Base-by-base conservation (phyloP, 2,113 vertebrate species). In the Apodemus sylvaticus region DNA sequence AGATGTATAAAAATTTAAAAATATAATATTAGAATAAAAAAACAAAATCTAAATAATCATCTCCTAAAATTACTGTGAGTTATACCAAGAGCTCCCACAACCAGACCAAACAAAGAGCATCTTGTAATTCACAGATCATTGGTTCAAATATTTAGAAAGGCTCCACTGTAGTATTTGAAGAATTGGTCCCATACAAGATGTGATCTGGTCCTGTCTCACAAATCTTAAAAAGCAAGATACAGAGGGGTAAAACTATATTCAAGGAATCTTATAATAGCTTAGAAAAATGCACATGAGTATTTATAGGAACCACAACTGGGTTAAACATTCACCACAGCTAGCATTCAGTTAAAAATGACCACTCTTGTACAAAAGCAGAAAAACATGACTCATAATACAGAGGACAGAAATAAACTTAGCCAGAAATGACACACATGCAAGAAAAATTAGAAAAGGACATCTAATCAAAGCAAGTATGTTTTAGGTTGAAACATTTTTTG, bases 331-430 rank as follows among this genome's bases (percentile, higher is more conserved):
- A 73, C 8, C 39, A 79, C 22, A 90, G 36, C 10, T 79, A 31
- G 17, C 5, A 81, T 79, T 66, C 42, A 90, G 68, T 55, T 89
- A 53, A 93, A 70, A 96, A 93, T 90, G 79, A 91, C 1, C 22
- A 70, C 81, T 81, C 26, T 16, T 70, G 12, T 34, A 86, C 55
- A 93, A 91, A 93, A 78, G 81, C 48, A 74, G 13, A 51, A 86
- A 64, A 92, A 71, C 6, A 85, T 26, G 9, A 86, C 12, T 20
- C 31, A 89, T 26, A 90, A 78, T 45, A 31, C 68, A 78, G 36
- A 68, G 6, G 88, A 89, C 16, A 86, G 34, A 66, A 86, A 86
- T 34, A 83, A 86, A 87, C 8, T 58, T 39, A 78, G 13, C 10
- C n/a, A 89, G 66, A 92, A 86, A 17, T 58, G 19, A 88, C 26